A percentile compares a stretch with the other conserved stretches of the same genome.
phyloP scores from a whole-genome alignment of 1,140 invertebrate genomes.

The Zophobas atratus region DNA sequence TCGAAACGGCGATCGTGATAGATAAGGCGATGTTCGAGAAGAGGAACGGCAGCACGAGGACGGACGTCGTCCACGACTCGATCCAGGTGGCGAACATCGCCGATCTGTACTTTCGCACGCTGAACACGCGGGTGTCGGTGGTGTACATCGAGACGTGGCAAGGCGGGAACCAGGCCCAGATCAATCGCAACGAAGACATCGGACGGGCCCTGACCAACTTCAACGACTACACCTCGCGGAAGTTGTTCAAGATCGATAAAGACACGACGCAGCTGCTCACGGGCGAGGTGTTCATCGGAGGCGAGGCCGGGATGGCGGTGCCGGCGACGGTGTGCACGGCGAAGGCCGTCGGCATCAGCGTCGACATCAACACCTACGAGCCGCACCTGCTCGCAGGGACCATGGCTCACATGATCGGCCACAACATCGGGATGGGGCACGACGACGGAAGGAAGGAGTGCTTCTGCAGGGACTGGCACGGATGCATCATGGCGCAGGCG shows the following conservation, averaged over 20 bases:
- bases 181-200: constrained; percentile 88
- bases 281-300: constrained; percentile 85
- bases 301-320: constrained; percentile 92
- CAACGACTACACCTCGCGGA: constrained; percentile 89
- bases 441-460: constrained; percentile 91
- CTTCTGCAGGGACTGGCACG: constrained; percentile 93
- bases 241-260: constrained; percentile 86
- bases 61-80: constrained; percentile 93
- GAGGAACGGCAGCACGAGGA: constrained; percentile 89
- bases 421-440: constrained; percentile 96
- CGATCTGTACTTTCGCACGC: constrained; percentile 85
- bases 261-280: constrained; percentile 94
- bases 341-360: constrained; percentile 92
- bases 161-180: constrained; percentile 84
- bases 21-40: constrained; percentile 96
- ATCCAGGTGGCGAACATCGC: constrained; percentile 97
- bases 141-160: constrained; percentile 98
- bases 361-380: constrained; percentile 93
- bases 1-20: constrained; percentile 92
- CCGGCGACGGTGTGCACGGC: constrained; percentile 92
- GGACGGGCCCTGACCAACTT: constrained; percentile 89
- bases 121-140: constrained; percentile 94
- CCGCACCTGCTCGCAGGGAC: constrained; percentile 94
- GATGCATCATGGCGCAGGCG: constrained; percentile 95
- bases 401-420: constrained; percentile 97